Evolutionary conservation across 1,140 invertebrate species (phyloP), one percentile per base, ranked within the genome.

Genomic region (Araneus ventricosus): DNA sequence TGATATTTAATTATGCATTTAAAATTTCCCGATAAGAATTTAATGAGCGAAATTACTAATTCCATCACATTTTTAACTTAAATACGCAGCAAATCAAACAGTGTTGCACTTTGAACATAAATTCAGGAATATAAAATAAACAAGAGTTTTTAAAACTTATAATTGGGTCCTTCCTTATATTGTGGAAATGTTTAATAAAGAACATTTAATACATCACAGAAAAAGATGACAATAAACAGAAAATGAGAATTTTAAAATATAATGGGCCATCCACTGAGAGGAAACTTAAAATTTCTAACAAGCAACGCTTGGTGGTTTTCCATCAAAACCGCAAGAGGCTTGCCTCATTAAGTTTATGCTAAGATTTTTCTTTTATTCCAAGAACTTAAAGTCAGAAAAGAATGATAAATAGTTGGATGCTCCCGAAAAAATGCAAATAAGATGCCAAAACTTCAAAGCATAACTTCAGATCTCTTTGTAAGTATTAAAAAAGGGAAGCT

Each of bases 351-450:
- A 63, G 59, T 27, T 37, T 34, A 34, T 57, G 20, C 10, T 45
- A 27, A 39, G 59, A 87, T 22, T 87, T 63, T 85, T 59, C 14
- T 87, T 87, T 34, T 2, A 30, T 37, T 17, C 39, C 27, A 34
- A 14, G 24, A 75, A 20, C 67, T 75, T 45, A 8, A 82, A 90
- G 75, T 39, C 67, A 90, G n/a, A 57, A 89, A 84, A 27, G 27
- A 82, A 63, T 82, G 89, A 90, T 90, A 61, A 90, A 90, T 90
- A 59, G 57, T 14, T n/a, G 10, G n/a, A 39, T 27, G 57, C 79
- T 37, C 82, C 4, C 41, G 8, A 70, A 80, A 90, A 90, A 90
- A 90, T 80, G 88, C 75, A 90, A 90, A 90, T 90, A 90, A 85
- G 82, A 86, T 30, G 20, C 34, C n/a, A 63, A 24, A 67, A 45